These are phyloP conservation scores for Netelia inedita DNA, from an alignment of 2,888 invertebrate genomes.

Conservation along the genomic window DNA sequence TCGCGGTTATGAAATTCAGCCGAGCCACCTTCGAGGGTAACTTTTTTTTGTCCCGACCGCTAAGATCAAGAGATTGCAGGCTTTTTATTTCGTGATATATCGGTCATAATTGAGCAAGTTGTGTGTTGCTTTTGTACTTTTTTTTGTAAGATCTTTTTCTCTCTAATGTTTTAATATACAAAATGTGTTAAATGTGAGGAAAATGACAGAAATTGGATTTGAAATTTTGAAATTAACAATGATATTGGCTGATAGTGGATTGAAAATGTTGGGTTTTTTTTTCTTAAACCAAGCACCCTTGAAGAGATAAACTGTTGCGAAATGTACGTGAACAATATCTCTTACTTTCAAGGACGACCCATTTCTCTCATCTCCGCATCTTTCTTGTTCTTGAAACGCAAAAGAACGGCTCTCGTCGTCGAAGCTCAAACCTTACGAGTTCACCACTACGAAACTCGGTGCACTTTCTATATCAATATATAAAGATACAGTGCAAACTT, in stretches of 20 bases:
- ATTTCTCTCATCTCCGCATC: constrained; percentile 67
- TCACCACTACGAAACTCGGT: constrained; percentile 72
- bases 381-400: constrained; percentile 38
- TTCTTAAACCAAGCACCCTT: too few relatives aligned
- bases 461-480: constrained; percentile 72
- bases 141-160: too few relatives aligned
- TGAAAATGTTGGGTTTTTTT: too few relatives aligned
- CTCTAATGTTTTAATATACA: not conserved
- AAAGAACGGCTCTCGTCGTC: constrained; percentile 19
- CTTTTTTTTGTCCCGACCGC: not conserved
- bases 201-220: too few relatives aligned
- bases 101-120: too few relatives aligned
- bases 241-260: too few relatives aligned
- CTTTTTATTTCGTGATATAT: too few relatives aligned
- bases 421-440: constrained; percentile 17
- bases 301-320: not conserved
- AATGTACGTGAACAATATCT: constrained; percentile 25
- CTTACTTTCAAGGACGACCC: constrained; percentile 79
- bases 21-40: not conserved
- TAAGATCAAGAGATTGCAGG: too few relatives aligned
- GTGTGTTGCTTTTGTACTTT: too few relatives aligned
- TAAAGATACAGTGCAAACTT: constrained; percentile 11
- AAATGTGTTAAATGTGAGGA: not conserved
- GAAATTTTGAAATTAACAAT: too few relatives aligned
- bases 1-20: not conserved